These are phyloP conservation scores for Hylia prasina DNA, from an alignment of 2,113 vertebrate species.

Conservation along the genomic window DNA sequence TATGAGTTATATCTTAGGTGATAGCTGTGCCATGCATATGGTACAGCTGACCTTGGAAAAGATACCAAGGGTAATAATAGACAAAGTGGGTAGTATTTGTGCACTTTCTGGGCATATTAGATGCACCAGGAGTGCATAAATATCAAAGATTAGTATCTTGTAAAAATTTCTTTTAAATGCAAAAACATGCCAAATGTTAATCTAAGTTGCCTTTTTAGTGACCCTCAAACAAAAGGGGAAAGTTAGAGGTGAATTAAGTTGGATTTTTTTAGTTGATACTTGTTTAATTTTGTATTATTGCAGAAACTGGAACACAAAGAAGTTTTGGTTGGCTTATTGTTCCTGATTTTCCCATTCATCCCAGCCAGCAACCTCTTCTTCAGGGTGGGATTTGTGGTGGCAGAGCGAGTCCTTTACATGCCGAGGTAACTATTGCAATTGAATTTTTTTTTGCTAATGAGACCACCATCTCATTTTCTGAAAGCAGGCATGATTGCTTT, in stretches of 20 bases:
- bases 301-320: conserved; percentile 87
- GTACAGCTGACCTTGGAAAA: background rate
- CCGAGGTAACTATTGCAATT: conserved; percentile 83
- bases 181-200: background rate
- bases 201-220: background rate
- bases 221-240: background rate
- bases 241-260: background rate
- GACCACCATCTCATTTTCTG: conserved; percentile 2
- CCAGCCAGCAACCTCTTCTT: conserved; percentile 99
- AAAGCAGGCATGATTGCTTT: background rate
- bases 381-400: conserved; percentile 97
- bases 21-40: background rate
- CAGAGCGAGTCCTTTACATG: conserved; percentile 97
- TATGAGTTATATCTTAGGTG: background rate
- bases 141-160: background rate
- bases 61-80: background rate
- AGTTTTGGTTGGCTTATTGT: conserved; percentile 87
- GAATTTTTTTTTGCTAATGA: conserved; percentile 28
- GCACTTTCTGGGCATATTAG: background rate
- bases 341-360: conserved; percentile 94
- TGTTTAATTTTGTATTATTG: conserved; percentile 71
- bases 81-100: background rate
- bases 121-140: background rate
- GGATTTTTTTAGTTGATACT: conserved; percentile 48
- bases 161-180: background rate